These are phyloP conservation scores for Trachelus stipa DNA, from an alignment of 2,888 invertebrate species.

Conservation along the genomic window DNA sequence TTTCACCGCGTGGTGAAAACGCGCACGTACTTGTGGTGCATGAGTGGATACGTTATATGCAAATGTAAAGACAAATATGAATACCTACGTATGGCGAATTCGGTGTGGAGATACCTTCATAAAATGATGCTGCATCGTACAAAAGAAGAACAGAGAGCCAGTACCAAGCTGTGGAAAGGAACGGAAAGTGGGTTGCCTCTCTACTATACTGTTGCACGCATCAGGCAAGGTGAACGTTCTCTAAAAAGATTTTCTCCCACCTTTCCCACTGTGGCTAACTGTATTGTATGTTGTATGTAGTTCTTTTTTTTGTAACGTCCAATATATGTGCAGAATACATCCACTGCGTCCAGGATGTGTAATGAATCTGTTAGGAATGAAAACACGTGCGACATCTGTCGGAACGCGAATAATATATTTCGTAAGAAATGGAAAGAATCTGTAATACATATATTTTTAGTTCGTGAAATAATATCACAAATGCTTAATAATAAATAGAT, in stretches of 20 bases:
- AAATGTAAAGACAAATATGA: background rate
- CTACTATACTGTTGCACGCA: slow-evolving; percentile 39
- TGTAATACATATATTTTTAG: no score
- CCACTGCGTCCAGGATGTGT: no score
- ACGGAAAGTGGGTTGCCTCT: slow-evolving; percentile 59
- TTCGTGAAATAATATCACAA: no score
- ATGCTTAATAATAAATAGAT: no score
- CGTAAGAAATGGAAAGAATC: no score
- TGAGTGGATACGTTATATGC: background rate
- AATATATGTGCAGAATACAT: no score
- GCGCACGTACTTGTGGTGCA: slow-evolving; percentile 22
- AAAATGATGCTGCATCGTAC: no score
- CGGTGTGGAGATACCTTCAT: background rate
- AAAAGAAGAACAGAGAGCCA: slow-evolving; percentile 3
- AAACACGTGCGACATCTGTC: no score
- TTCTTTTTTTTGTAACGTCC: no score
- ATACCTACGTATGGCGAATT: background rate
- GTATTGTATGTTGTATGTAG: slow-evolving; percentile 41
- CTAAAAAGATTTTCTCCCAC: slow-evolving; percentile 63
- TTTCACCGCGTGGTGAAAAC: slow-evolving; percentile 32
- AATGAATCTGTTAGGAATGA: no score
- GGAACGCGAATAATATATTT: no score
- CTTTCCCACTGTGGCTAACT: slow-evolving; percentile 41
- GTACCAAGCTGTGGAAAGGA: slow-evolving; percentile 36
- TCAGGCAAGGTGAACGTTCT: slow-evolving; percentile 57